Evolutionary conservation across 2,113 vertebrate genomes (phyloP).

Genomic region (Petrocephalus microphthalmus): DNA sequence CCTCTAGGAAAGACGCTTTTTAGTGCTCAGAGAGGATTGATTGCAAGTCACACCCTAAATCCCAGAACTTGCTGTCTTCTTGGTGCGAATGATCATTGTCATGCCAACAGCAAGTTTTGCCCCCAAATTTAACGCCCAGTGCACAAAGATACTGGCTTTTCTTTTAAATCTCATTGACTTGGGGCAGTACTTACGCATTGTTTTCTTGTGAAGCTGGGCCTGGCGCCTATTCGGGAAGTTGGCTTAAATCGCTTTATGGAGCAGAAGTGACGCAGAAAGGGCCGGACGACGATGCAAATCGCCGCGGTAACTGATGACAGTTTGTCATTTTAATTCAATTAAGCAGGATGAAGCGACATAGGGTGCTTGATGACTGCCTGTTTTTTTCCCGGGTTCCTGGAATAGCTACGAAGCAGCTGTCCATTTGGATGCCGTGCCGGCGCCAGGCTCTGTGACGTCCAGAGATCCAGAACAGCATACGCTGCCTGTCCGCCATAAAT

Average conservation of each 20-base stretch:
- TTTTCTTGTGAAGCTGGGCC: constrained; percentile 21
- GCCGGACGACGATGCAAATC: neutral
- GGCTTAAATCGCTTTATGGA: neutral
- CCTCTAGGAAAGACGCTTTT: constrained; percentile 5
- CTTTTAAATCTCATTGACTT: constrained; percentile 25
- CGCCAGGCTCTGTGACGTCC: neutral
- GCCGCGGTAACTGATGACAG: neutral
- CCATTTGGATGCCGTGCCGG: neutral
- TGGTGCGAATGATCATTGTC: constrained; percentile 1
- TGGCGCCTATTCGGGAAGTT: constrained; percentile 10
- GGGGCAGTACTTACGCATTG: constrained; percentile 26
- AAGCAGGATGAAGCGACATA: neutral
- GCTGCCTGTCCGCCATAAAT: neutral
- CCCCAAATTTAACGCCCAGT: constrained; percentile 13
- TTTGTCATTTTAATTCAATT: constrained; percentile 19
- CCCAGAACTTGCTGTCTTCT: neutral
- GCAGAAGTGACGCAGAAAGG: constrained; percentile 1
- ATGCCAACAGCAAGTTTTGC: neutral
- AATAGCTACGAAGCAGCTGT: constrained; percentile 4
- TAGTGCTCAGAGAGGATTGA: neutral
- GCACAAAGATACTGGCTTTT: constrained; percentile 26
- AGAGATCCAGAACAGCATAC: too few relatives aligned
- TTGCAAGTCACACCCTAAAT: neutral
- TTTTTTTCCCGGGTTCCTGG: neutral
- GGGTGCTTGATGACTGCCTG: neutral